Base-by-base conservation (phyloP, 2,113 vertebrate species). In the Eurypyga helias region DNA sequence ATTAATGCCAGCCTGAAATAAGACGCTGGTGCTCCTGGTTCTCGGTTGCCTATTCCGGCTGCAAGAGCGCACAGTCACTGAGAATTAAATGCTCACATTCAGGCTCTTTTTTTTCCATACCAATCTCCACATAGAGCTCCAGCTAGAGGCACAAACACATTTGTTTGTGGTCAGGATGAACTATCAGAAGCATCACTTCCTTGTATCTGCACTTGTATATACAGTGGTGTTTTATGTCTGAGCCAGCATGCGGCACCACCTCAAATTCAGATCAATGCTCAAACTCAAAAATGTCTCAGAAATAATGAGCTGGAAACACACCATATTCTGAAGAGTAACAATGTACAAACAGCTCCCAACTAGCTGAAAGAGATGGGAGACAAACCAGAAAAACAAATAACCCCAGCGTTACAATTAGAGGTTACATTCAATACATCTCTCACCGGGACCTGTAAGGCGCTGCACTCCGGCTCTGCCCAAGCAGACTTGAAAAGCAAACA, bases 251-350 rank as follows among this genome's bases (percentile, higher is more conserved):
- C 1, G 6, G 90, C 91, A 79, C 94, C 94, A 86, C 85, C 95
- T 77, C 75, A 9, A 85, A 49, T 52, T 33, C 16, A 13, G 49
- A 96, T 94, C 95, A 70, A 94, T 49, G 85, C 87, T 83, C 75
- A 24, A 20, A 70, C 95, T 77, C 83, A n/a, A 52, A 71, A 79
- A 70, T 0, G 18, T 26, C 90, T 91, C 71, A 4, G 76, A 66
- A 94, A 97, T 95, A 92, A 96, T 17, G 83, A 96, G 92, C 85
- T 92, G 87, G 75, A 79, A 94, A 88, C 54, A 64, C 57, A 67
- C 70, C 70, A 64, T 58, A 70, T 90, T 87, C 92, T 51, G 55
- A 70, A 93, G 66, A 88, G 79, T 18, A 87, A 70, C 78, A 51
- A 62, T 2, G 6, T 58, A 86, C 79, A 88, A 95, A 70, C 79